Evolutionary conservation across 2,797 vertebrate species (phyloP), one percentile per base, ranked within the genome.

Genomic region (Danio tinwini): DNA sequence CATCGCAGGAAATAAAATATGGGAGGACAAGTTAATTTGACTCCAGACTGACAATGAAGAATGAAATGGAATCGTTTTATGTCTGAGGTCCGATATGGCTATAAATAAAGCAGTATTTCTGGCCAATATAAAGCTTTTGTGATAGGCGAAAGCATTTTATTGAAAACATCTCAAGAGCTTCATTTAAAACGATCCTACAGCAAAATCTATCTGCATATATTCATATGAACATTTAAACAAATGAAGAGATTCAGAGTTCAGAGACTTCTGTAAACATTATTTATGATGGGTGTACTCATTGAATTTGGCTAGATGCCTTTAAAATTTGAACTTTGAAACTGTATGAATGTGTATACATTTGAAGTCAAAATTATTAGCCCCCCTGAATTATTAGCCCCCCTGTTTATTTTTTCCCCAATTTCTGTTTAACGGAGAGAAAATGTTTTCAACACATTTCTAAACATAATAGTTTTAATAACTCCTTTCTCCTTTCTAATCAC

Each of bases 301-400:
- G 14, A 37, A 6, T 21, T 13, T 7, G 13, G 6, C 0, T 10
- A n/a, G 61, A 44, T 10, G 0, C 42, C 40, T 42, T n/a, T 14
- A n/a, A 13, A 44, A 64, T 64, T 42, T 2, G 7, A 3, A 42
- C 29, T 29, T 29, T 29, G 6, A 62, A 39, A 65, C 6, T 19
- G n/a, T 4, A 1, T 45, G 40, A 2, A 8, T 0, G 3, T 1
- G 1, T 6, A n/a, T n/a, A n/a, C n/a, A n/a, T n/a, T n/a, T n/a
- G n/a, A n/a, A n/a, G n/a, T n/a, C n/a, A n/a, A n/a, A n/a, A n/a
- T n/a, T n/a, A n/a, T n/a, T n/a, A n/a, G n/a, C n/a, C n/a, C n/a
- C n/a, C n/a, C n/a, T n/a, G n/a, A n/a, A n/a, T n/a, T n/a, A n/a
- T n/a, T n/a, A n/a, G n/a, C n/a, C n/a, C n/a, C n/a, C n/a, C n/a